Evolutionary conservation across 1,140 invertebrate species (phyloP).

Genomic region (Drosophila sulfurigaster): DNA sequence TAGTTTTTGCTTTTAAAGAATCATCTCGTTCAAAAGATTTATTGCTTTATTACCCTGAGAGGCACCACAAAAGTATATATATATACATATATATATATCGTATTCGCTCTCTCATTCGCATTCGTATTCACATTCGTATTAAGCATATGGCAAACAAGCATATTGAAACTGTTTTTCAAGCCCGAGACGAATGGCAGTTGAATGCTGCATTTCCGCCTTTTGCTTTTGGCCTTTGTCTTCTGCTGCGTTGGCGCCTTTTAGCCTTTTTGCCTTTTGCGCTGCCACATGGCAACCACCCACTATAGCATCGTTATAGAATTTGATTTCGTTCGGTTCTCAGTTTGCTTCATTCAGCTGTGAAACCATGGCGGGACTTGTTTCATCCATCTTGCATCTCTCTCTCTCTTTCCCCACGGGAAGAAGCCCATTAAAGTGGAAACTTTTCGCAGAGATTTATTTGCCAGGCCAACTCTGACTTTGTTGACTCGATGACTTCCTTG

Average conservation of each 20-base stretch:
- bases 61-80: slow-evolving; percentile 19
- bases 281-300: slow-evolving; percentile 31
- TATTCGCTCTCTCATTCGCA: not conserved
- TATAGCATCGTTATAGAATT: slow-evolving; percentile 60
- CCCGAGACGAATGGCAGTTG: slow-evolving; percentile 42
- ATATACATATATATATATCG: slow-evolving; percentile 1
- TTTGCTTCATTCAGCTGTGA: slow-evolving; percentile 36
- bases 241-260: slow-evolving; percentile 54
- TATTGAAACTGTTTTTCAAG: slow-evolving; percentile 67
- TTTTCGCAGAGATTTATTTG: slow-evolving; percentile 63
- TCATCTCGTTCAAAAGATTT: slow-evolving; percentile 54
- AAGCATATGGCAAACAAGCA: slow-evolving; percentile 52
- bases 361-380: slow-evolving; percentile 29
- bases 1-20: slow-evolving; percentile 32
- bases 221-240: slow-evolving; percentile 57
- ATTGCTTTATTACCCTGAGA: slow-evolving; percentile 68
- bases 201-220: slow-evolving; percentile 72
- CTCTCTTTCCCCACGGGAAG: too few relatives aligned
- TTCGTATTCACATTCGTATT: slow-evolving; percentile 5
- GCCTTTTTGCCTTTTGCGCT: slow-evolving; percentile 47
- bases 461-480: slow-evolving; percentile 19
- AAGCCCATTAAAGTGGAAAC: slow-evolving; percentile 19
- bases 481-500: slow-evolving; percentile 20
- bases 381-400: slow-evolving; percentile 13
- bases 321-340: slow-evolving; percentile 49